Conservation (phyloP, 2,797 vertebrate genomes). For the Channallabes apus region DNA sequence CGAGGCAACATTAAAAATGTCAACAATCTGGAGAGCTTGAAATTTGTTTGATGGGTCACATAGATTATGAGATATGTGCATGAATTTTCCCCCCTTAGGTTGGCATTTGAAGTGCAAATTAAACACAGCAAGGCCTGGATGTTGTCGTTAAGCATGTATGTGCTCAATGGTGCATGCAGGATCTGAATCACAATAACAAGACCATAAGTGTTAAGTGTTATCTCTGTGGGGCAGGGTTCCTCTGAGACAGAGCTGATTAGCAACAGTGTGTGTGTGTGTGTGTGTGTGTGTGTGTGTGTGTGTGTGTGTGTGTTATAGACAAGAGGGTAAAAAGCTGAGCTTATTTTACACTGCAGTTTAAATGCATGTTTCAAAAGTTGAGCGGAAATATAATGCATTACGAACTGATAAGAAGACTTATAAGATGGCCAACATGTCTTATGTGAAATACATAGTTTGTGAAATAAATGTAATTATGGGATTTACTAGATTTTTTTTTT, state of each 20-base stretch:
- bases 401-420: neutral
- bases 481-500: no score
- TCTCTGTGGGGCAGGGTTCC: slow-evolving; percentile 60
- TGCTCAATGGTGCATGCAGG: slow-evolving; percentile 54
- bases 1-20: neutral
- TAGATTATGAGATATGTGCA: no score
- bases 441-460: no score
- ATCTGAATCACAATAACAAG: slow-evolving; percentile 55
- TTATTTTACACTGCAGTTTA: neutral
- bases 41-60: no score
- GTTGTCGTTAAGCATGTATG: slow-evolving; percentile 30
- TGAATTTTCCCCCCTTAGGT: neutral
- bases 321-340: neutral
- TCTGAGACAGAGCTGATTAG: slow-evolving; percentile 61
- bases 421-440: neutral
- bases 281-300: neutral
- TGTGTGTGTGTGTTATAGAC: neutral
- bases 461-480: no score
- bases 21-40: neutral
- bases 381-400: neutral
- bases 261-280: slow-evolving; percentile 11
- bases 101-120: neutral
- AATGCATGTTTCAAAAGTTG: neutral
- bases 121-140: neutral
- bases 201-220: slow-evolving; percentile 62